phyloP scores from a whole-genome alignment of 2,113 vertebrate species.

The Platichthys stellatus region DNA sequence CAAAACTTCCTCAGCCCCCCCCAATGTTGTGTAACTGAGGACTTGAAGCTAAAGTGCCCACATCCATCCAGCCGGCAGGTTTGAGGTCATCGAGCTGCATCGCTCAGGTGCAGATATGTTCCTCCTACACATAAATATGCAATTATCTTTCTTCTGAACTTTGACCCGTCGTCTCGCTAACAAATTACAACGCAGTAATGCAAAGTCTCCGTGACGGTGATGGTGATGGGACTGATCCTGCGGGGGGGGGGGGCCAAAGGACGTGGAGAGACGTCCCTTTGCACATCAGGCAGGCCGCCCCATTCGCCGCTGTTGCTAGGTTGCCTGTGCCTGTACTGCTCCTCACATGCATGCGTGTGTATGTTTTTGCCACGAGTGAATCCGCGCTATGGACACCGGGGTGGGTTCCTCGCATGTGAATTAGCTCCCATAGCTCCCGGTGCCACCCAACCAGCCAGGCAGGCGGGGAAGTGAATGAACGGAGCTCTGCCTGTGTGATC shows the following conservation, averaged over 20 bases:
- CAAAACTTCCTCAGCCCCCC: slow-evolving; percentile 9
- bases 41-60: slow-evolving; percentile 11
- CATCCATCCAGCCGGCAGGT: slow-evolving; percentile 25
- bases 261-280: slow-evolving; percentile 1
- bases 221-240: background rate
- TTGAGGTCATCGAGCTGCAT: slow-evolving; percentile 11
- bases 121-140: slow-evolving; percentile 7
- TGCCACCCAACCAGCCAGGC: slow-evolving; percentile 61
- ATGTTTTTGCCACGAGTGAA: slow-evolving; percentile 49
- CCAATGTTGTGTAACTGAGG: background rate
- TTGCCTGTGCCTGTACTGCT: slow-evolving; percentile 26
- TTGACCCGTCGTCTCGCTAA: background rate
- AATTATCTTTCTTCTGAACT: slow-evolving; percentile 14
- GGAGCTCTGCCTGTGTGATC: slow-evolving; percentile 42
- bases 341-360: slow-evolving; percentile 8
- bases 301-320: slow-evolving; percentile 57
- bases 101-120: slow-evolving; percentile 19
- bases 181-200: background rate
- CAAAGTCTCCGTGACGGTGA: background rate
- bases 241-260: background rate
- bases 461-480: slow-evolving; percentile 56
- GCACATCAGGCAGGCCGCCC: background rate
- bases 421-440: slow-evolving; percentile 81
- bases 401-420: slow-evolving; percentile 64
- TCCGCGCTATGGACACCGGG: slow-evolving; percentile 47